Evolutionary conservation across 2,888 invertebrate genomes (phyloP).

Genomic region (Euplagia quadripunctaria): DNA sequence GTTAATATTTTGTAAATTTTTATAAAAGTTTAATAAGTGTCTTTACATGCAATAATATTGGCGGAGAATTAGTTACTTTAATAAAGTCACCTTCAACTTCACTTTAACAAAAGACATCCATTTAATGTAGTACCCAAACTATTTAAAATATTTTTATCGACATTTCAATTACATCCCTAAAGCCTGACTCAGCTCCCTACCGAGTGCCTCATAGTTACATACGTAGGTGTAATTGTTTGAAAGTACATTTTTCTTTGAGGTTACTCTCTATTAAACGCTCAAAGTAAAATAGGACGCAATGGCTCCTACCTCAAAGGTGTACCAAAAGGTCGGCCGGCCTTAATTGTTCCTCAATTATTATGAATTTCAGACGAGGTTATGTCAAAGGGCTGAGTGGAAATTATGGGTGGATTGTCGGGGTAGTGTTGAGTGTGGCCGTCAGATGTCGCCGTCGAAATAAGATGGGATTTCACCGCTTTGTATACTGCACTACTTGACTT

Average conservation of each 20-base stretch:
- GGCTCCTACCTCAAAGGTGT: conserved; percentile 80
- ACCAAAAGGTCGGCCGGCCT: conserved; percentile 73
- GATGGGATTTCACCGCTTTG: conserved; percentile 4
- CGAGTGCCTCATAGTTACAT: conserved; percentile 84
- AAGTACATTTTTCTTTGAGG: conserved; percentile 88
- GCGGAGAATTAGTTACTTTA: too few relatives aligned
- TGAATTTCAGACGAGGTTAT: conserved; percentile 72
- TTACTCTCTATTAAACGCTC: conserved; percentile 86
- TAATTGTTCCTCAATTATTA: conserved; percentile 86
- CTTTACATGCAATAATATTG: too few relatives aligned
- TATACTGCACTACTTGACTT: background rate
- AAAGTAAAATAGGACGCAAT: conserved; percentile 84
- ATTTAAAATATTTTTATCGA: conserved; percentile 45
- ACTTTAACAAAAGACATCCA: too few relatives aligned
- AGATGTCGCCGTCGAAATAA: conserved; percentile 13
- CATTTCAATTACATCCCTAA: conserved; percentile 57
- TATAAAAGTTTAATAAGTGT: too few relatives aligned
- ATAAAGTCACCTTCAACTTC: too few relatives aligned
- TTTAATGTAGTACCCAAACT: too few relatives aligned
- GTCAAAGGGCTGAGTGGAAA: conserved; percentile 70
- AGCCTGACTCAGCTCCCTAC: conserved; percentile 79
- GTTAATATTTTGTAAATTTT: too few relatives aligned
- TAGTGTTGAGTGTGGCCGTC: conserved; percentile 29
- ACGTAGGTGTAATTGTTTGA: conserved; percentile 86
- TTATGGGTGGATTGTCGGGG: conserved; percentile 37